Base-by-base conservation (phyloP, 2,888 invertebrate genomes). In the Philonicus albiceps region DNA sequence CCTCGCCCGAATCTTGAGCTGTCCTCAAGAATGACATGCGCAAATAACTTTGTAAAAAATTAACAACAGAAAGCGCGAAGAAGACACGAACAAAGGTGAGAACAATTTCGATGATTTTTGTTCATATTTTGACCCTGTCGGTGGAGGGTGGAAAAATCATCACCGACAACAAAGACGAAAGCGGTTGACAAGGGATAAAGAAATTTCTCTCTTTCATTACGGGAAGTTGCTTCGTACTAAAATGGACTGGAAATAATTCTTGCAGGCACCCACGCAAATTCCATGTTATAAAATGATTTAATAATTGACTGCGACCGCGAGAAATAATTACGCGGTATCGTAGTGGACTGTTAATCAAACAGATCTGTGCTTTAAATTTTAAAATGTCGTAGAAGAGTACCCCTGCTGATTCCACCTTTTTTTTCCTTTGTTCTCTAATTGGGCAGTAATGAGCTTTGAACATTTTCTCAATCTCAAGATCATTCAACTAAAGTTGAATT, bases 1-100 rank as follows among this genome's bases (percentile, higher is more conserved):
- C 40, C 64, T 64, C 64, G 19, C 22, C 22, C 80, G 11, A 80
- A 76, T 76, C 76, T 34, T 76, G 34, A 76, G 40, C 31, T 64
- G 22, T 64, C 27, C 64, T 80, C 53, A 80, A 80, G 80, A 80
- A 49, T 80, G 80, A 80, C 80, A 80, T n/a, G 53, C 37, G 31
- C 49, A 74, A 31, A 7, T 74, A 19, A 16, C n/a, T 19, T 34
- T 74, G 30, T 74, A 34, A 74, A 49, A 16, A 74, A 74, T 74
- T 74, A 74, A 74, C 74, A 13, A 74, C 37, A 31, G 37, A 74
- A 74, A 37, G 7, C 31, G n/a, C 16, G 74, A 74, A 74, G 74
- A 74, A 16, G 31, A 30, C 74, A 74, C 74, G 6, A 0, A 22
- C 5, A 74, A 37, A 34, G 74, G 74, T 74, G 37, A 74, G 19